Evolutionary conservation across 2,113 vertebrate species (phyloP), one percentile per base, ranked within the genome.

Genomic region (Etia nguti): DNA sequence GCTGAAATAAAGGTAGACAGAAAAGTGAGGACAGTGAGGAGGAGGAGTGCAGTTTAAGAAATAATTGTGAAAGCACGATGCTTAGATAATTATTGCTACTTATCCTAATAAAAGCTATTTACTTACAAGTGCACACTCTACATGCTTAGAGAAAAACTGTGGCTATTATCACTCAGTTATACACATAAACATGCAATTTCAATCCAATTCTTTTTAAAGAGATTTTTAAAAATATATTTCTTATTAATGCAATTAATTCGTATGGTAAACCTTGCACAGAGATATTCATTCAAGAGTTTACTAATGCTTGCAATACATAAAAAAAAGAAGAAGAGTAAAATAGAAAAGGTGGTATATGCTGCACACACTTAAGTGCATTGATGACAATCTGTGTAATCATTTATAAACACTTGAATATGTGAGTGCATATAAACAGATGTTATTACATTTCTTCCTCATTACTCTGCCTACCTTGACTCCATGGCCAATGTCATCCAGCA

Each of bases 401-500:
- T 46, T 73, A 18, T 73, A 73, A 73, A 26, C 13, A 4, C 41
- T 10, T 26, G 41, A 46, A 46, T 73, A 46, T 46, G 41, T 2
- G 41, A 46, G 41, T 29, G 46, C 15, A 46, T 20, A 75, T 29
- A 11, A 48, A 48, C 3, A 2, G 24, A 16, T 50, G 70, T 48
- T 12, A 75, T 11, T 48, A 29, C 2, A 57, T n/a, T 20, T 18
- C 41, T 4, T 20, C 11, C 55, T 59, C 18, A 59, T 46, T 43
- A 46, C 15, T 83, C 48, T 81, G 11, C 46, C 16, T 60, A 88
- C 87, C 97, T 99, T 99, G 85, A 99, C 98, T 88, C 98, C 98
- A 93, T 99, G 98, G 84, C 98, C 98, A 89, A 98, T 97, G 95
- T 99, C 98, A 91, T 99, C 98, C 96, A 99, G 96, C 95, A 98